phyloP scores from a whole-genome alignment of 1,140 invertebrate species.

The Lepeophtheirus salmonis region DNA sequence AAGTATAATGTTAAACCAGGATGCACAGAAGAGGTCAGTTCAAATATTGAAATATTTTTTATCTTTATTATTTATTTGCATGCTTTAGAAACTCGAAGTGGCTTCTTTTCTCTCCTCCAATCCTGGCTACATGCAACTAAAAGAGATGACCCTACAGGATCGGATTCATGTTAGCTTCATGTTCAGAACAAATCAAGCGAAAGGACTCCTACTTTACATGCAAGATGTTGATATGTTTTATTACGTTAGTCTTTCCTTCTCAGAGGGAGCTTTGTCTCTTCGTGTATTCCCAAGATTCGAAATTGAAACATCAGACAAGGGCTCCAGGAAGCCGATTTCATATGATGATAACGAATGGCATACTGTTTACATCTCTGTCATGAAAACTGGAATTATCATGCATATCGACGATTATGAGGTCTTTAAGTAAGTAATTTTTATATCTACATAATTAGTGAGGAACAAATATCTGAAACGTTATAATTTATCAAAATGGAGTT shows the following conservation, averaged over 20 bases:
- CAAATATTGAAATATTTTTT: background rate
- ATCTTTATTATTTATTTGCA: background rate
- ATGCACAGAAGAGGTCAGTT: conserved; percentile 52
- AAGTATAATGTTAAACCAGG: conserved; percentile 59
- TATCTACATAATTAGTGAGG: conserved; percentile 18
- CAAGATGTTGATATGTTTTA: conserved; percentile 34
- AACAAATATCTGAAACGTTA: too few species aligned
- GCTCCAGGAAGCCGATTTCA: conserved; percentile 33
- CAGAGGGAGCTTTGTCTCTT: conserved; percentile 46
- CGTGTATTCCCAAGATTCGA: conserved; percentile 31
- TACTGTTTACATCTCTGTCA: conserved; percentile 43
- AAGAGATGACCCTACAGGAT: conserved; percentile 26
- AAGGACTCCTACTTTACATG: conserved; percentile 58
- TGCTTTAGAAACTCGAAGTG: conserved; percentile 31
- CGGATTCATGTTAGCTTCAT: conserved; percentile 53
- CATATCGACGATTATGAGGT: conserved; percentile 62
- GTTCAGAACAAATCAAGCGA: conserved; percentile 56
- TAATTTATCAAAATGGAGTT: too few species aligned
- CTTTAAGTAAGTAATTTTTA: conserved; percentile 34
- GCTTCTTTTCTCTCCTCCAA: conserved; percentile 38
- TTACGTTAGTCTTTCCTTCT: conserved; percentile 43
- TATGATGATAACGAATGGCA: conserved; percentile 85
- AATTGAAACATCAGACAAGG: conserved; percentile 24
- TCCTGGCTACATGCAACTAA: conserved; percentile 30
- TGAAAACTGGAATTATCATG: conserved; percentile 38